Conservation (phyloP, 2,888 invertebrate species). For the Campaea margaritaria region DNA sequence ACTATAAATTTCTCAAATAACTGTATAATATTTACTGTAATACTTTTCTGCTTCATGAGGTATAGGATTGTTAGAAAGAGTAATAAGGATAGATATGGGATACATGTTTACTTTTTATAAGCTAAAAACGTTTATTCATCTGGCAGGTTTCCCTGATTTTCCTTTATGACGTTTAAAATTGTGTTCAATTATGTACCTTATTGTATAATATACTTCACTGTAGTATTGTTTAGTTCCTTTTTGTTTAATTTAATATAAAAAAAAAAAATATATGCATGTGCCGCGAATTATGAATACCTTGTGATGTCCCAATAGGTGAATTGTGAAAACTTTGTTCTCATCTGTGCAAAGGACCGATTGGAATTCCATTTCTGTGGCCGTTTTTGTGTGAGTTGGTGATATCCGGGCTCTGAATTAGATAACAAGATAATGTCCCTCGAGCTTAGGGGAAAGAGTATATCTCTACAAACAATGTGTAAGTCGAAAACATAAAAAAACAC, state of each 20-base stretch:
- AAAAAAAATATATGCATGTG: conserved; percentile 48
- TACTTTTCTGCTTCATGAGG: conserved; percentile 84
- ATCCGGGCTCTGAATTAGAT: conserved; percentile 1
- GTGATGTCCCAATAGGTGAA: conserved; percentile 32
- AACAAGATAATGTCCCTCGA: too few species aligned
- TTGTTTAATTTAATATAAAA: conserved; percentile 45
- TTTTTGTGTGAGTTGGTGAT: conserved; percentile 36
- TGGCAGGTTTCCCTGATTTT: conserved; percentile 72
- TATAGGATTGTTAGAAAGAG: conserved; percentile 77
- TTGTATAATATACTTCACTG: conserved; percentile 56
- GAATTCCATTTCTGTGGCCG: conserved; percentile 34
- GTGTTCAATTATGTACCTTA: conserved; percentile 66
- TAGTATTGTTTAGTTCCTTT: conserved; percentile 58
- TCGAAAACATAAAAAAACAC: too few species aligned
- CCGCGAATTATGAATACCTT: conserved; percentile 41
- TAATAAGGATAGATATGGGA: conserved; percentile 77
- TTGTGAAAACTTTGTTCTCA: conserved; percentile 31
- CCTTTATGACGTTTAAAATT: conserved; percentile 50
- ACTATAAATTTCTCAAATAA: conserved; percentile 70
- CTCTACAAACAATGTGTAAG: too few species aligned
- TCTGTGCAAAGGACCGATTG: conserved; percentile 16
- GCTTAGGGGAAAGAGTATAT: too few species aligned
- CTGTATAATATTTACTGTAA: conserved; percentile 71
- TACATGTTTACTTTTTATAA: conserved; percentile 72
- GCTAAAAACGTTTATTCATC: conserved; percentile 54